These are phyloP conservation scores for Sylvilagus bachmani DNA, from an alignment of 2,113 vertebrate genomes.

Conservation along the genomic window DNA sequence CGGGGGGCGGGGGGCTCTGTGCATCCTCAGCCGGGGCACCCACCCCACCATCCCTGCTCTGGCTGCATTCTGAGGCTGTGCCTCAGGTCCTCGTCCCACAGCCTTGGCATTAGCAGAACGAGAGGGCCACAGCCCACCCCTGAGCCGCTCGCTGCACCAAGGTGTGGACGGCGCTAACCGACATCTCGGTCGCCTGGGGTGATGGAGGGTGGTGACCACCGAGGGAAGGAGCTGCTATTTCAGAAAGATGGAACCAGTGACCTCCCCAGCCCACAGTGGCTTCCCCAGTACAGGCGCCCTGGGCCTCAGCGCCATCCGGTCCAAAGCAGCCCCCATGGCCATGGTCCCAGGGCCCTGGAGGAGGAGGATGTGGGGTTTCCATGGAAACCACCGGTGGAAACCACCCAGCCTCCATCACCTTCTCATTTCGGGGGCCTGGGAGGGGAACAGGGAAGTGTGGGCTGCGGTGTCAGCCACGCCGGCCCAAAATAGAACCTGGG, in stretches of 20 bases:
- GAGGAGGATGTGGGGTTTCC: constrained; percentile 24
- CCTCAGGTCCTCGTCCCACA: neutral
- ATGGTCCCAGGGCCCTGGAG: neutral
- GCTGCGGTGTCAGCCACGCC: neutral
- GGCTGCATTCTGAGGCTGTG: neutral
- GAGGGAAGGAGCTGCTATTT: neutral
- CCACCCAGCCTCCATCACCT: neutral
- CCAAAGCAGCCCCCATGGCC: neutral
- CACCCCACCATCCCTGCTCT: no score
- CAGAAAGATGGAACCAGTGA: neutral
- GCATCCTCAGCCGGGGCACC: no score
- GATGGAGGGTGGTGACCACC: neutral
- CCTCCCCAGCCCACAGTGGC: neutral
- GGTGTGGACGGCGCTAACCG: neutral
- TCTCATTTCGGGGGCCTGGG: neutral
- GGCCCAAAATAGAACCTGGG: neutral
- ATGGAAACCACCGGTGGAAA: constrained; percentile 71
- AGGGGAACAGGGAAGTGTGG: constrained; percentile 11
- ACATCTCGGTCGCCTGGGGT: neutral
- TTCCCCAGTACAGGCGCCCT: neutral
- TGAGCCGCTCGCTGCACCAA: neutral
- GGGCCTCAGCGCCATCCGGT: neutral
- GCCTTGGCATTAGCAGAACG: accelerated
- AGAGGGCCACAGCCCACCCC: neutral
- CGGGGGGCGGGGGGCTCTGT: no score